Conservation (phyloP, 2,113 vertebrate species). For the Sebastes schlegelii region DNA sequence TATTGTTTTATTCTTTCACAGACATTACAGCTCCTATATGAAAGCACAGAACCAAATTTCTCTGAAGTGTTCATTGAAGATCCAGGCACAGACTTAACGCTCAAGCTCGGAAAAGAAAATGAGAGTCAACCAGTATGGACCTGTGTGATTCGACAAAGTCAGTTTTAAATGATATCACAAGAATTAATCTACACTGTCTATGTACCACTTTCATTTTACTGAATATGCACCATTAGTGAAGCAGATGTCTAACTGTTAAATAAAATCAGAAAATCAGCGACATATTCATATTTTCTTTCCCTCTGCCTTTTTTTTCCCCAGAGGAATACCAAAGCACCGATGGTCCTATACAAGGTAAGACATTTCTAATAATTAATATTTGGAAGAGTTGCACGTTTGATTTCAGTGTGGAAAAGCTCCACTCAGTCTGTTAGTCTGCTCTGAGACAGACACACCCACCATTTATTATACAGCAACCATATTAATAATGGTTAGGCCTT, state of each 20-base stretch:
- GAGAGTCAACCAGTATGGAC: not conserved
- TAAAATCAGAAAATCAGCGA: not conserved
- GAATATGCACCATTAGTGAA: not conserved
- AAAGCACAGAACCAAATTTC: slow-evolving; percentile 22
- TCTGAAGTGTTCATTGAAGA: slow-evolving; percentile 33
- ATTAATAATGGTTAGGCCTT: too few relatives aligned
- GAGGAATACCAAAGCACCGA: slow-evolving; percentile 21
- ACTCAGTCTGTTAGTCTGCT: too few relatives aligned
- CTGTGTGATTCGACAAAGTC: slow-evolving; percentile 30
- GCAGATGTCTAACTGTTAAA: not conserved
- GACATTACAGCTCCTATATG: slow-evolving; percentile 16
- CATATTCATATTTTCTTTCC: not conserved
- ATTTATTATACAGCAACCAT: too few relatives aligned
- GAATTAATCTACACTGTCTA: not conserved
- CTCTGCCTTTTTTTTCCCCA: not conserved
- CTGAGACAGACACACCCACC: too few relatives aligned
- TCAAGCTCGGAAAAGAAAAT: not conserved
- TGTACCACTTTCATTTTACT: not conserved
- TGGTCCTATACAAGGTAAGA: too few relatives aligned
- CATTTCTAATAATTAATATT: not conserved
- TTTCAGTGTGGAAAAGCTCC: not conserved
- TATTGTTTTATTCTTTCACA: not conserved
- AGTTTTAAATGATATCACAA: not conserved
- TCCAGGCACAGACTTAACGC: slow-evolving; percentile 1
- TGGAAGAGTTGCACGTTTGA: not conserved